Percentiles rank a stretch among this genome's conserved stretches.
phyloP scores from a whole-genome alignment of 2,797 vertebrate genomes.

The Alfaro cultratus region DNA sequence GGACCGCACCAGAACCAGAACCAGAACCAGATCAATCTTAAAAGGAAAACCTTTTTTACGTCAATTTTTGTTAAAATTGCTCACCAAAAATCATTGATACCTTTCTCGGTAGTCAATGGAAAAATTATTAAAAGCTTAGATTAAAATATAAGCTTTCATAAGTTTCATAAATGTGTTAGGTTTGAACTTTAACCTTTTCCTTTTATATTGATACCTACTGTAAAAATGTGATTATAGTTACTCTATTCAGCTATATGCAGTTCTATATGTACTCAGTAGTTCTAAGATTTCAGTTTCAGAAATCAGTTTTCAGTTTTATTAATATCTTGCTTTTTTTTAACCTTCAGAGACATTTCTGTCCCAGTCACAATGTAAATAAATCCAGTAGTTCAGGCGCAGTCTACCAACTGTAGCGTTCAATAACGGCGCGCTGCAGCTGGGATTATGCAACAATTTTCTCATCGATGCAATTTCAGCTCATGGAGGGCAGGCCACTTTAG shows the following conservation, averaged over 20 bases:
- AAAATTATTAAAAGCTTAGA: too few species aligned
- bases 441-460: constrained; percentile 41
- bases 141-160: not conserved
- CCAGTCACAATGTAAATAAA: not conserved
- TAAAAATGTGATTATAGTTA: not conserved
- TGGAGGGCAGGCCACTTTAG: not conserved
- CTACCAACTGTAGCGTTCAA: constrained; percentile 9
- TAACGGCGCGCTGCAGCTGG: constrained; percentile 8
- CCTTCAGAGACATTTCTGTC: not conserved
- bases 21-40: too few species aligned
- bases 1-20: too few species aligned
- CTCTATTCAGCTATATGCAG: not conserved
- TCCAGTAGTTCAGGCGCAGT: not conserved
- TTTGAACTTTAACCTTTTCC: not conserved
- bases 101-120: too few species aligned
- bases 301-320: not conserved
- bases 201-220: not conserved
- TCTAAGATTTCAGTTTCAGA: not conserved
- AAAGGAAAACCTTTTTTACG: too few species aligned
- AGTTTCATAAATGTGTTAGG: not conserved
- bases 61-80: too few species aligned
- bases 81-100: too few species aligned
- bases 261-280: not conserved
- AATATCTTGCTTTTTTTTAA: not conserved
- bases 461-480: constrained; percentile 30